Evolutionary conservation across 2,797 vertebrate genomes (phyloP).

Genomic region (Hemitrygon akajei): DNA sequence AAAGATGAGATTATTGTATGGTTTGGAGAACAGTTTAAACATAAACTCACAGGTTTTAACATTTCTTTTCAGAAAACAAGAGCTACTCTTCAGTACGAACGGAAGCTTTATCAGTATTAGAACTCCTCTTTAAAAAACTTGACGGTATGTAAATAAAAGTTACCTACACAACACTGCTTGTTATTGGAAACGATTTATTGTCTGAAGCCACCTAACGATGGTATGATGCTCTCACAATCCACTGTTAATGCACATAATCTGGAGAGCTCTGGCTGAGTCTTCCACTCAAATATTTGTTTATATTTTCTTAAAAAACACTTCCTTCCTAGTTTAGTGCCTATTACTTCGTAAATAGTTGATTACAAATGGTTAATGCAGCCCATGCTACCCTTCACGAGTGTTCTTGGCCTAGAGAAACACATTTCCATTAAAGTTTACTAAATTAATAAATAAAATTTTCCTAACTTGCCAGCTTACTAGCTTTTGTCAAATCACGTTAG

Average conservation of each 20-base stretch:
- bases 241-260: not conserved
- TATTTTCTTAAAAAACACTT: not conserved
- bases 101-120: conserved; percentile 85
- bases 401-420: no score
- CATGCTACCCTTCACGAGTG: no score
- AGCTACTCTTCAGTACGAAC: conserved; percentile 92
- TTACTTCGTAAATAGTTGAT: not conserved
- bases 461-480: no score
- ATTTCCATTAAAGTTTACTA: no score
- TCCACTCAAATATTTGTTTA: not conserved
- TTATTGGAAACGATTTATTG: not conserved
- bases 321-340: not conserved
- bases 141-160: conserved; percentile 63
- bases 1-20: not conserved
- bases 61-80: conserved; percentile 77
- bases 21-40: not conserved
- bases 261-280: not conserved
- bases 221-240: not conserved
- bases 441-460: no score
- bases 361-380: no score
- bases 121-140: conserved; percentile 80
- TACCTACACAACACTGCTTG: not conserved
- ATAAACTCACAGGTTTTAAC: not conserved
- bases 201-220: not conserved
- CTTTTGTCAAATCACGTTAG: no score